These are phyloP conservation scores for Anhinga rufa DNA, from an alignment of 2,113 vertebrate species.

Conservation along the genomic window DNA sequence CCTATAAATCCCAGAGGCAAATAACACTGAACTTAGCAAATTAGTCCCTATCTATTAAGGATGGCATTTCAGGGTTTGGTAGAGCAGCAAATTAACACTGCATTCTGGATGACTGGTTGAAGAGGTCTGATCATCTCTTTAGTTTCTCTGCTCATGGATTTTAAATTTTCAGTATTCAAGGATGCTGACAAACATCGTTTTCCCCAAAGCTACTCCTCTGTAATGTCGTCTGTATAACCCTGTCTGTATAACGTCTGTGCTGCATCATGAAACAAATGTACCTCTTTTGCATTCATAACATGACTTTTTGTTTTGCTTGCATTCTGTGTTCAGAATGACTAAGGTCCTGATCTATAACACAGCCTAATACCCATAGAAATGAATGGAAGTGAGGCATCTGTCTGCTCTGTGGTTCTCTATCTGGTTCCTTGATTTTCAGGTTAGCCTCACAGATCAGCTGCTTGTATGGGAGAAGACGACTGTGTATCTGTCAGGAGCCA, in stretches of 20 bases:
- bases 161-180: not conserved
- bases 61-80: conserved; percentile 40
- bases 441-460: not conserved
- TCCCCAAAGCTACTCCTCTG: not conserved
- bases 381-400: not conserved
- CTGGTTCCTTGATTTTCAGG: not conserved
- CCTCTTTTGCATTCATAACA: not conserved
- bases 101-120: not conserved
- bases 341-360: not conserved
- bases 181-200: not conserved
- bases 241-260: not conserved
- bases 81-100: conserved; percentile 43
- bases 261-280: not conserved
- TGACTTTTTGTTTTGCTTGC: not conserved
- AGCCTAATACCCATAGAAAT: not conserved
- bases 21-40: not conserved
- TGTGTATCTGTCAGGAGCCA: not conserved
- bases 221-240: not conserved
- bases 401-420: not conserved
- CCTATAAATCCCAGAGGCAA: not conserved
- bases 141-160: not conserved
- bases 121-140: not conserved
- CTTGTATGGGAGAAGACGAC: not conserved
- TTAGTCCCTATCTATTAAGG: not conserved
- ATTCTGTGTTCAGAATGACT: not conserved